Evolutionary conservation across 2,113 vertebrate genomes (phyloP).

Genomic region (Varanus salvator): DNA sequence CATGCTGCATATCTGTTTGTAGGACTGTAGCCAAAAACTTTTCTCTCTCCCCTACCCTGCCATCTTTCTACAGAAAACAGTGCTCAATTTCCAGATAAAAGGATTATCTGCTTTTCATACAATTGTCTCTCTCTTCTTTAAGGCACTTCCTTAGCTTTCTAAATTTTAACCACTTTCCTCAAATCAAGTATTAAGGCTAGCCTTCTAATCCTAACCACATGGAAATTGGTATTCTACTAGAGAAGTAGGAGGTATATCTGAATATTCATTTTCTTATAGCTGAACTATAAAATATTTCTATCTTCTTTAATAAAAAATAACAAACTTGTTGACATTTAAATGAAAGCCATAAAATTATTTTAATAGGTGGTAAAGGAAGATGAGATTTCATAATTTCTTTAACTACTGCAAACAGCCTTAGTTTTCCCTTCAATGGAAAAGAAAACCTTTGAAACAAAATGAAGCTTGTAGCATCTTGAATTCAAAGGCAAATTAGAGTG

Average conservation of each 20-base stretch:
- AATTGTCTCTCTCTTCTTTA: background rate
- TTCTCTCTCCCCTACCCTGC: too few species aligned
- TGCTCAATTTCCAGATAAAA: background rate
- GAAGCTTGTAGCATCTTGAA: background rate
- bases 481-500: background rate
- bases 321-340: slow-evolving; percentile 31
- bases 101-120: background rate
- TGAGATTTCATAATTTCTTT: slow-evolving; percentile 14
- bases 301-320: slow-evolving; percentile 36
- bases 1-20: background rate
- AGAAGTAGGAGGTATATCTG: background rate
- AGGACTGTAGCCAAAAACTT: too few species aligned
- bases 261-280: slow-evolving; percentile 25
- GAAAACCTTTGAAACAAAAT: slow-evolving; percentile 3
- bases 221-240: slow-evolving; percentile 1
- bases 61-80: background rate
- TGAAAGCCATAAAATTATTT: slow-evolving; percentile 36
- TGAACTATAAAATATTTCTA: slow-evolving; percentile 32
- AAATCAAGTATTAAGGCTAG: background rate
- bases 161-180: background rate
- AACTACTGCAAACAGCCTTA: background rate
- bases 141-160: background rate
- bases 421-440: slow-evolving; percentile 3
- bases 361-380: slow-evolving; percentile 25
- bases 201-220: background rate